These are phyloP conservation scores for Drosophila cardini DNA, from an alignment of 1,140 invertebrate genomes.

Conservation along the genomic window DNA sequence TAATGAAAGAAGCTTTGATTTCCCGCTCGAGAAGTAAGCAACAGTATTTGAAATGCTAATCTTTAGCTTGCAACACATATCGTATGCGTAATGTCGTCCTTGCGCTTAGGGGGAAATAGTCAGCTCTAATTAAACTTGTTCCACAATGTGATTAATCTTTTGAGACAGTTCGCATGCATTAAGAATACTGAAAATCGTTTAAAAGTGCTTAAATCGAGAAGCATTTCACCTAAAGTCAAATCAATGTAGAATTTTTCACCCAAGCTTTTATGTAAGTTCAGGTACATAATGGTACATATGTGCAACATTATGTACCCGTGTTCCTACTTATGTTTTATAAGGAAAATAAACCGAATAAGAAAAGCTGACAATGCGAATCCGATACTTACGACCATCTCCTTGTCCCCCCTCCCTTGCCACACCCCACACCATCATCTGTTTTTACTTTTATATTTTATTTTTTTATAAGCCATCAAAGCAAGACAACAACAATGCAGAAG, in stretches of 20 bases:
- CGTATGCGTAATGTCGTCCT: conserved; percentile 11
- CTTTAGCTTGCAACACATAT: neutral
- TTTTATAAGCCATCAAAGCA: conserved; percentile 58
- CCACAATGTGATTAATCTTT: conserved; percentile 21
- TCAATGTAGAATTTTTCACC: conserved; percentile 11
- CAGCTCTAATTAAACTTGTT: neutral
- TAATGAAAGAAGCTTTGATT: no score
- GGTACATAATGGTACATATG: conserved; percentile 11
- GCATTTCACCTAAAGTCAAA: conserved; percentile 26
- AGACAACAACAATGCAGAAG: conserved; percentile 56
- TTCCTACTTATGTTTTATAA: conserved; percentile 10
- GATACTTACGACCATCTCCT: conserved; percentile 45
- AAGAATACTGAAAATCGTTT: conserved; percentile 26
- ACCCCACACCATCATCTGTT: conserved; percentile 17
- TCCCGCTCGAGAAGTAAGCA: no score
- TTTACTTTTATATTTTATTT: conserved; percentile 13
- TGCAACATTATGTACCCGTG: conserved; percentile 11
- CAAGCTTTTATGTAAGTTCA: conserved; percentile 9
- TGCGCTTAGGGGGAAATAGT: neutral
- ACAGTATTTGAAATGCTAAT: no score
- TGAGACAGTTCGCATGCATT: conserved; percentile 22
- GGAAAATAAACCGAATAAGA: conserved; percentile 49
- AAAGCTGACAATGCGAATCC: conserved; percentile 74
- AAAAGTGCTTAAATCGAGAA: conserved; percentile 20
- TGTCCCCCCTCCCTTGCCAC: conserved; percentile 10